These are phyloP conservation scores for Galaxias olidus DNA, from an alignment of 2,797 vertebrate genomes.

Conservation along the genomic window DNA sequence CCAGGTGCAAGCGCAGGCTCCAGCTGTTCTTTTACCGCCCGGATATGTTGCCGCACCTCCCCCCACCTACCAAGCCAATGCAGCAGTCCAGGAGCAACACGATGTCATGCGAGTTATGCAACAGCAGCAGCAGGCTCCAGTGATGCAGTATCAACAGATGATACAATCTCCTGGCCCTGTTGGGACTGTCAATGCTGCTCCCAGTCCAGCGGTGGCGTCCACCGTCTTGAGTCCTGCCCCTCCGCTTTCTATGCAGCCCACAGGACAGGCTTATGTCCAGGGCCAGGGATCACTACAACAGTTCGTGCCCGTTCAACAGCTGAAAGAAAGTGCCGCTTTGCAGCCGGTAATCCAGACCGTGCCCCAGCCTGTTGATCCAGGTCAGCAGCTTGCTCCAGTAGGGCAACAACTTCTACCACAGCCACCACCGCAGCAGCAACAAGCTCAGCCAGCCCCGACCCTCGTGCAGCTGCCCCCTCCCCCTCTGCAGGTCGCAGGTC, in stretches of 20 bases:
- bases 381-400: constrained; percentile 52
- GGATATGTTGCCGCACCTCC: constrained; percentile 62
- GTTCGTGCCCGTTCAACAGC: constrained; percentile 52
- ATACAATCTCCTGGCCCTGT: constrained; percentile 57
- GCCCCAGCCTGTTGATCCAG: constrained; percentile 54
- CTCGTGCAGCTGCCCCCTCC: constrained; percentile 51
- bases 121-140: constrained; percentile 47
- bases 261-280: constrained; percentile 51
- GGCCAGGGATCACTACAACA: constrained; percentile 48
- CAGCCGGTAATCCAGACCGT: constrained; percentile 58
- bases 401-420: constrained; percentile 56
- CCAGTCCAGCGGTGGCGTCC: constrained; percentile 48
- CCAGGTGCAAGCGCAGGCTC: constrained; percentile 46
- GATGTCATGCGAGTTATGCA: constrained; percentile 57
- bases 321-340: constrained; percentile 39
- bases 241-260: constrained; percentile 57
- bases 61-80: constrained; percentile 54
- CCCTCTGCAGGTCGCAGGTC: constrained; percentile 43
- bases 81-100: constrained; percentile 56
- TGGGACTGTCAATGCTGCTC: constrained; percentile 42
- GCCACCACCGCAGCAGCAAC: constrained; percentile 53
- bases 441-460: constrained; percentile 46
- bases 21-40: constrained; percentile 47
- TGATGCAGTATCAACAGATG: constrained; percentile 68
- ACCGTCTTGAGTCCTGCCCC: constrained; percentile 43